Base-by-base conservation (phyloP, 2,888 invertebrate genomes). In the Oscheius myriophilus region DNA sequence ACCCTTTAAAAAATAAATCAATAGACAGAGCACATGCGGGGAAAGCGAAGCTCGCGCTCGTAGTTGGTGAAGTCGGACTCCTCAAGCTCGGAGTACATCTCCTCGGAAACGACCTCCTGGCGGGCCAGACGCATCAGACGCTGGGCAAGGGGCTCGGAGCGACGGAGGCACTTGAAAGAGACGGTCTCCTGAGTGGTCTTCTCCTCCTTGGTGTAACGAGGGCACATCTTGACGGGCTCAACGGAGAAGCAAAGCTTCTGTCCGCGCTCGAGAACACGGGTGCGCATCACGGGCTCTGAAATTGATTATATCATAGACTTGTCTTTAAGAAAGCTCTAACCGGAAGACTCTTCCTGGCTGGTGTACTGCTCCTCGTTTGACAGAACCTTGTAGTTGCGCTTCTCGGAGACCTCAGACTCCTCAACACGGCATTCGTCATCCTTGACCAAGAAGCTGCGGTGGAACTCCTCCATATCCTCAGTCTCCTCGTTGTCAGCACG, bases 171-270 rank as follows among this genome's bases (percentile, higher is more conserved):
- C 66, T 66, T 70, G 75, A 75, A 70, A 54, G 46, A n/a, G 33
- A 74, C 74, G 55, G 68, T 70, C 58, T 69, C 53, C 65, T 72
- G 69, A 55, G 67, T 69, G 57, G 62, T 68, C 57, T 78, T 70
- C n/a, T 54, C 63, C 18, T 55, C 58, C 49, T 69, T 58, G 63
- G 58, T 18, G 14, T 65, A 51, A 62, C 65, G 49, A 51, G 64
- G 75, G 72, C 84, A 84, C 26, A 69, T 70, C 51, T 72, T 71
- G 25, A 82, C 71, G 70, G 82, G 75, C 66, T 76, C 58, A 26
- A 68, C 53, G 51, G 84, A 82, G 79, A 84, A 83, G 79, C 85
- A 85, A 52, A 83, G 69, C 64, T 76, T 67, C 72, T 80, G 69
- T 51, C 72, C 67, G 58, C 73, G 68, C 72, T 85, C 84, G 51